Evolutionary conservation across 2,113 vertebrate species (phyloP), one percentile per base, ranked within the genome.

Genomic region (Lamprotornis superbus): DNA sequence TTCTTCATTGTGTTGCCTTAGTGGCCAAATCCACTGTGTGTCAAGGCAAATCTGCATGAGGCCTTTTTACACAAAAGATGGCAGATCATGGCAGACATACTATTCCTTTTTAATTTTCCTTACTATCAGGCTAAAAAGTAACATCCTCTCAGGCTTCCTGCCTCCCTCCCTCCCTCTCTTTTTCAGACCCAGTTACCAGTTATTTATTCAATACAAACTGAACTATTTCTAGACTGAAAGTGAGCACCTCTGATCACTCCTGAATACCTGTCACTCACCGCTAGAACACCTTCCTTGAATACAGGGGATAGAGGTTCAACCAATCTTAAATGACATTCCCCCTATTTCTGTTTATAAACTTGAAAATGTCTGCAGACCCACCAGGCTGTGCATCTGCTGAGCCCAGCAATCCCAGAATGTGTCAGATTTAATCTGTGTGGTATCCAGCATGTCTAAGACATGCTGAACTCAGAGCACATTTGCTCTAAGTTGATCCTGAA

Each of bases 361-460:
- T 88, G 15, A 55, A 73, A 83, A 94, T 67, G 33, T 27, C 63
- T 93, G 60, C 50, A 77, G 83, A 67, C 14, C n/a, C 65, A 80
- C 18, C 59, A 88, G 75, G 47, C 59, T 93, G 46, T 83, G 49
- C 85, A 92, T 83, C 88, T 94, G 71, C 79, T 70, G 63, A 90
- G 67, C 42, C 83, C 42, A 67, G 47, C 67, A 86, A 73, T 93
- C 67, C 75, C 71, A 93, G 59, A 94, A 92, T 50, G 55, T 90
- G 88, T 94, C 90, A 93, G 27, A 70, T 92, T 85, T 93, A 80
- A 95, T 91, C 76, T 87, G 31, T 69, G 64, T 70, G 55, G 23
- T 17, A 83, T 63, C 44, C 42, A 70, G 71, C 1, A 0, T 12
- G 78, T 39, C 33, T 53, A 61, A 83, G 59, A n/a, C 46, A 46